Base-by-base conservation (phyloP, 1,140 invertebrate genomes). In the Melipona quadrifasciata region DNA sequence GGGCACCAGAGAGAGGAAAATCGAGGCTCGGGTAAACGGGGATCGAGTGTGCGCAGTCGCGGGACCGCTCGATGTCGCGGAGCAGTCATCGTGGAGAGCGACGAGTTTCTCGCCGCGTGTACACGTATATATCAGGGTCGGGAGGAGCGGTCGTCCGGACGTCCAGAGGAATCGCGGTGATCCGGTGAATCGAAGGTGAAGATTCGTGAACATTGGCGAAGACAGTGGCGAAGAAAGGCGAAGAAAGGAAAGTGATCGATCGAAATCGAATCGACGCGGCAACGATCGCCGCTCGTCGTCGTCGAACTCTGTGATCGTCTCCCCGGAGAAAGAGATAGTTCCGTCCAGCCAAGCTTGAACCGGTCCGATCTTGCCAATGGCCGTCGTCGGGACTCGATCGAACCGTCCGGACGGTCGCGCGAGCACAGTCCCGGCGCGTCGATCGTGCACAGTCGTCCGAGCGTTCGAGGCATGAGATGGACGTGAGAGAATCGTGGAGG, bases 41-140 rank as follows among this genome's bases (percentile, higher is more conserved):
- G 57, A 81, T 19, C 55, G 68, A 79, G 88, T 27, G 72, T 90
- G 90, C 90, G 88, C 87, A 79, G 61, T 87, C 80, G 87, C 70
- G 71, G n/a, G 57, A 12, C 80, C 76, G 85, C 82, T 91, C 90
- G 87, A 92, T 92, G 89, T 87, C 84, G 85, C 73, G 85, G 64
- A 81, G 85, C 81, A 87, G 82, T 76, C 73, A 71, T 78, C 57
- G 87, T 72, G 47, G 65, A 88, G 87, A 90, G 80, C 57, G 79
- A 88, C 79, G 87, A 80, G 84, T 87, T 89, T 78, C 74, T 80
- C 80, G 87, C 83, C 87, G 87, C 87, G 87, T 89, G 79, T 86
- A 88, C 75, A 85, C 64, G 79, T 87, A 88, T 87, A 87, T 76
- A 89, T 86, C 58, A 72, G 64, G 47, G 8, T 6, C 74, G 58